Evolutionary conservation across 2,888 invertebrate genomes (phyloP).

Genomic region (Drosophila conformis): DNA sequence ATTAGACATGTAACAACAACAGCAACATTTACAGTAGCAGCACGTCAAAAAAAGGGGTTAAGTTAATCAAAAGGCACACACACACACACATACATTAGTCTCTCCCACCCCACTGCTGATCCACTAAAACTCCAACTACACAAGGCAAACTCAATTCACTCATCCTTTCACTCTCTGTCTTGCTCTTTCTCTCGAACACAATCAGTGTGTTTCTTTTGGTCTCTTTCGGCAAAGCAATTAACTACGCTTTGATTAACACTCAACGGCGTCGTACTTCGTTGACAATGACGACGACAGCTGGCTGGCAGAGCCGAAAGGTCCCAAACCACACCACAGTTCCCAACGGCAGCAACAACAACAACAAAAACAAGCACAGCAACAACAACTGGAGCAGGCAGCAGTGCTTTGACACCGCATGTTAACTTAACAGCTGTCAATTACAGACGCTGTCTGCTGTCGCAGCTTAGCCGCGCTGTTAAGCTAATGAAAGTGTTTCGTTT

Average conservation of each 20-base stretch:
- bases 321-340: conserved; percentile 30
- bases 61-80: conserved; percentile 61
- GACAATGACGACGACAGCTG: conserved; percentile 76
- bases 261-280: conserved; percentile 58
- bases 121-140: conserved; percentile 13
- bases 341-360: conserved; percentile 9
- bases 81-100: conserved; percentile 12
- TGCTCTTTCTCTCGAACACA: conserved; percentile 36
- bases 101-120: background rate
- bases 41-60: conserved; percentile 58
- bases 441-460: conserved; percentile 43
- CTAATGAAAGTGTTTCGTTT: conserved; percentile 46
- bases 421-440: conserved; percentile 77
- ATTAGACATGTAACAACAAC: conserved; percentile 72
- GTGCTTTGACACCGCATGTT: conserved; percentile 61
- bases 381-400: conserved; percentile 13
- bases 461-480: conserved; percentile 49
- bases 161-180: background rate
- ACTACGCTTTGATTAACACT: conserved; percentile 82
- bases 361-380: conserved; percentile 4
- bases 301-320: conserved; percentile 24
- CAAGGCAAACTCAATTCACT: background rate
- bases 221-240: conserved; percentile 78
- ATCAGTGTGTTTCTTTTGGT: conserved; percentile 73
- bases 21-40: conserved; percentile 29